phyloP scores from a whole-genome alignment of 2,888 invertebrate species.

The Eilema caniola region DNA sequence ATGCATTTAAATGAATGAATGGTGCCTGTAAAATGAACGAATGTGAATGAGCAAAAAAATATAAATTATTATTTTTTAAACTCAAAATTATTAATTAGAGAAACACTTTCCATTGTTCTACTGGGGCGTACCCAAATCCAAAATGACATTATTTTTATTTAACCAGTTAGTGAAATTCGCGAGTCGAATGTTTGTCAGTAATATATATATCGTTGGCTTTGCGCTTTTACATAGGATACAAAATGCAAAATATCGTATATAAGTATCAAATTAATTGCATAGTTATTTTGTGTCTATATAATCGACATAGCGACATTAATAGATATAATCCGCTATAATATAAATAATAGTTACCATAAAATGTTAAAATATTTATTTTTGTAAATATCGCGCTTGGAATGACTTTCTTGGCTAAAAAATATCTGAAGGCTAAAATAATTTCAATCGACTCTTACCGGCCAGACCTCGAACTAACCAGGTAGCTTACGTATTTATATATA shows the following conservation, averaged over 20 bases:
- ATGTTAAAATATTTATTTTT: constrained; percentile 47
- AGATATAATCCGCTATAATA: constrained; percentile 41
- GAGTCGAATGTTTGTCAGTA: constrained; percentile 19
- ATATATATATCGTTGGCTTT: constrained; percentile 13
- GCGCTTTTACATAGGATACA: constrained; percentile 38
- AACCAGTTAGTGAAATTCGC: neutral
- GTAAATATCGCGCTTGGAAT: constrained; percentile 43
- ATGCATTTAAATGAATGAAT: constrained; percentile 51
- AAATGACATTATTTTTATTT: constrained; percentile 8
- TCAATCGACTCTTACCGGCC: constrained; percentile 15
- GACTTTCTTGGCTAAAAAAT: constrained; percentile 23
- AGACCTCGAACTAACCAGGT: constrained; percentile 20
- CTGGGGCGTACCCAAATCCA: neutral
- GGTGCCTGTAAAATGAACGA: constrained; percentile 36
- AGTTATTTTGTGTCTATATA: constrained; percentile 47
- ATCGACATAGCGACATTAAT: constrained; percentile 27
- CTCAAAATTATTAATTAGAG: neutral
- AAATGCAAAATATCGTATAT: constrained; percentile 40
- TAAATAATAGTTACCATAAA: constrained; percentile 53
- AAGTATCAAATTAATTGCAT: constrained; percentile 29
- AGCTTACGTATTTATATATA: neutral
- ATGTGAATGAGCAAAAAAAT: constrained; percentile 6
- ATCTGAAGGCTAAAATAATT: neutral
- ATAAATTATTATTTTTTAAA: constrained; percentile 15
- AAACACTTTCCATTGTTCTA: neutral